These are phyloP conservation scores for Apantesis nais DNA, from an alignment of 2,888 invertebrate species.

Conservation along the genomic window DNA sequence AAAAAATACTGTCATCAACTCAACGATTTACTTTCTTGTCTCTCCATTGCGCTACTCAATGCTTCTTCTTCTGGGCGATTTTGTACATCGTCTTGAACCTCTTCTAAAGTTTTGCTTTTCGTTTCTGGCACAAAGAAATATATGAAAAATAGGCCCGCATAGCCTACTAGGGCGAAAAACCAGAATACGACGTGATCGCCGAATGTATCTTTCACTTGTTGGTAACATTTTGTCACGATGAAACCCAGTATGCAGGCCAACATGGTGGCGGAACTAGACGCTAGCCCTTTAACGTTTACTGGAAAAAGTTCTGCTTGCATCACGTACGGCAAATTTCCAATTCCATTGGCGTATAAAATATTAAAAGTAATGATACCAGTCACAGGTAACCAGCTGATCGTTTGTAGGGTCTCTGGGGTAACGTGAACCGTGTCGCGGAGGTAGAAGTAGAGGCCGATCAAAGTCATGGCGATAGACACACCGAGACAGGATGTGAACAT, in stretches of 20 bases:
- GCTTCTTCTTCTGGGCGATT: constrained; percentile 57
- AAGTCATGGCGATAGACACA: constrained; percentile 80
- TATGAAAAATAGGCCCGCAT: constrained; percentile 85
- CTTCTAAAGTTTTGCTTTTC: constrained; percentile 86
- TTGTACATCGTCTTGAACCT: constrained; percentile 85
- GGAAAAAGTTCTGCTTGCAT: constrained; percentile 88
- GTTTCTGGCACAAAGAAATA: constrained; percentile 87
- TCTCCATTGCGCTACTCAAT: constrained; percentile 38
- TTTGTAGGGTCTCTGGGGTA: constrained; percentile 61
- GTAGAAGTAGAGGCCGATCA: constrained; percentile 83
- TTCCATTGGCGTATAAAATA: constrained; percentile 85
- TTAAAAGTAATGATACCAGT: constrained; percentile 85
- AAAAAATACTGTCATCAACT: constrained; percentile 1
- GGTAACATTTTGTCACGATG: constrained; percentile 86
- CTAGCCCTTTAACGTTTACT: constrained; percentile 86
- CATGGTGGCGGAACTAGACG: constrained; percentile 85
- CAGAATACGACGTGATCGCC: constrained; percentile 87
- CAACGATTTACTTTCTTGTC: constrained; percentile 11
- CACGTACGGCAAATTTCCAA: constrained; percentile 87
- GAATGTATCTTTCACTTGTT: constrained; percentile 81
- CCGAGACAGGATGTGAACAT: constrained; percentile 83
- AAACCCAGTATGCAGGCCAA: constrained; percentile 85
- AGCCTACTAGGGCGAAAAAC: constrained; percentile 84
- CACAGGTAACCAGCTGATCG: constrained; percentile 82
- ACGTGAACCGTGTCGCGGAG: constrained; percentile 74